A percentile compares a stretch with the other conserved stretches of the same genome.
These are phyloP conservation scores for Xestia sexstrigata DNA, from an alignment of 2,888 invertebrate genomes.

Conservation along the genomic window DNA sequence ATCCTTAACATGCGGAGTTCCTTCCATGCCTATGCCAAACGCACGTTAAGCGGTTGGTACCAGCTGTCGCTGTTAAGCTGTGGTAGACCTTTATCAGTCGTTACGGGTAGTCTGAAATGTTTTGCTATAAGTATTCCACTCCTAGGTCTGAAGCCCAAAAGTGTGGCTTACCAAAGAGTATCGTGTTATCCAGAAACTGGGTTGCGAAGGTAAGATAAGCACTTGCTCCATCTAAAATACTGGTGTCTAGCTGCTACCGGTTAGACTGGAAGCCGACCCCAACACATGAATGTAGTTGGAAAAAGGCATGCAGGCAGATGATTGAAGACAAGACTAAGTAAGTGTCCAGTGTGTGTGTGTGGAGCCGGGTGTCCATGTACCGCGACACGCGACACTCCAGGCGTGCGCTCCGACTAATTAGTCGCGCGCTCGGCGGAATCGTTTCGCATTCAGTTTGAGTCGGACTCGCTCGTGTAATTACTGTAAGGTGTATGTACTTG, in stretches of 20 bases:
- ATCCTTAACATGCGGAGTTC: not conserved
- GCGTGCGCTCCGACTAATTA: conserved; percentile 16
- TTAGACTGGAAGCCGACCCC: not conserved
- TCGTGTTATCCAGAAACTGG: not conserved
- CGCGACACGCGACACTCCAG: not conserved
- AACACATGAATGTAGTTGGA: not conserved
- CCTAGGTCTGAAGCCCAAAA: not conserved
- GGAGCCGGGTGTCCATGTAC: conserved; percentile 5
- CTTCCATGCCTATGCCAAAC: not conserved
- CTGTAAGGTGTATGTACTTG: conserved; percentile 10
- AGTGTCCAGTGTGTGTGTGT: conserved; percentile 24
- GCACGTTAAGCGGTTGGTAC: not conserved
- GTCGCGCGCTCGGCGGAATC: conserved; percentile 16
- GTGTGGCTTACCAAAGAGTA: not conserved
- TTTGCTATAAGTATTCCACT: too few species aligned
- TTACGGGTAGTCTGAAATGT: not conserved
- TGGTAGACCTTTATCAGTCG: not conserved
- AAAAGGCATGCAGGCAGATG: not conserved
- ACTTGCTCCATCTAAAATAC: not conserved
- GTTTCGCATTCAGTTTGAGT: conserved; percentile 31
- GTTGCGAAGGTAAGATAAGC: not conserved
- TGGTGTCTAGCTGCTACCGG: not conserved
- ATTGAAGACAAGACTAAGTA: conserved; percentile 13
- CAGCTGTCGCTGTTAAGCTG: not conserved
- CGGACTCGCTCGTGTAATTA: conserved; percentile 23